Conservation (phyloP, 2,888 invertebrate species). For the Heliconius cydno region DNA sequence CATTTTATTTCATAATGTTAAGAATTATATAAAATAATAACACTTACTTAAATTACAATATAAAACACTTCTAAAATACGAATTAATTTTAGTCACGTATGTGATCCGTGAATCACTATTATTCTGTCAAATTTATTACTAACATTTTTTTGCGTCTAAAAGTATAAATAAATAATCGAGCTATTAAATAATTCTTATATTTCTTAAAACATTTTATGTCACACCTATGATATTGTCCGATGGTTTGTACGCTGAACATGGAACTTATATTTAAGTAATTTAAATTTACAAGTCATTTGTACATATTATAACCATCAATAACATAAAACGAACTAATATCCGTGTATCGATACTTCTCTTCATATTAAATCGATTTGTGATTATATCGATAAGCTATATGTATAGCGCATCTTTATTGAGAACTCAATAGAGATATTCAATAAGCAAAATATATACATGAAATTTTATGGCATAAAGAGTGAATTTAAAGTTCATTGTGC, state of each 20-base stretch:
- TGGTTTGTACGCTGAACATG: not conserved
- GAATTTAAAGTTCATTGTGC: conserved; percentile 26
- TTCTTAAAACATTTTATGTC: not conserved
- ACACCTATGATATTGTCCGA: not conserved
- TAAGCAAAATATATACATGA: conserved; percentile 37
- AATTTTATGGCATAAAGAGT: conserved; percentile 14
- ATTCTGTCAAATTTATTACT: not conserved
- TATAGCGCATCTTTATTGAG: conserved; percentile 17
- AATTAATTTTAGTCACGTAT: not conserved
- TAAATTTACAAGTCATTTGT: too few relatives aligned
- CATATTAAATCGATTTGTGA: not conserved
- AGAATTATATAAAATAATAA: too few relatives aligned
- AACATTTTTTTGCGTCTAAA: not conserved
- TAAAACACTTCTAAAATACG: not conserved
- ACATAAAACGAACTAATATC: not conserved
- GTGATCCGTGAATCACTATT: not conserved
- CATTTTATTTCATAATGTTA: too few relatives aligned
- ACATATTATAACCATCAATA: too few relatives aligned
- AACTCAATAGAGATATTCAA: conserved; percentile 30
- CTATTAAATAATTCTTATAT: not conserved
- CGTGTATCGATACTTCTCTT: conserved; percentile 5
- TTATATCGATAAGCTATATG: conserved; percentile 11
- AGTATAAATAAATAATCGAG: not conserved
- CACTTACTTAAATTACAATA: not conserved
- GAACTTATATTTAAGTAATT: not conserved